These are phyloP conservation scores for Erythrocercus mccallii DNA, from an alignment of 2,113 vertebrate species.

Conservation along the genomic window DNA sequence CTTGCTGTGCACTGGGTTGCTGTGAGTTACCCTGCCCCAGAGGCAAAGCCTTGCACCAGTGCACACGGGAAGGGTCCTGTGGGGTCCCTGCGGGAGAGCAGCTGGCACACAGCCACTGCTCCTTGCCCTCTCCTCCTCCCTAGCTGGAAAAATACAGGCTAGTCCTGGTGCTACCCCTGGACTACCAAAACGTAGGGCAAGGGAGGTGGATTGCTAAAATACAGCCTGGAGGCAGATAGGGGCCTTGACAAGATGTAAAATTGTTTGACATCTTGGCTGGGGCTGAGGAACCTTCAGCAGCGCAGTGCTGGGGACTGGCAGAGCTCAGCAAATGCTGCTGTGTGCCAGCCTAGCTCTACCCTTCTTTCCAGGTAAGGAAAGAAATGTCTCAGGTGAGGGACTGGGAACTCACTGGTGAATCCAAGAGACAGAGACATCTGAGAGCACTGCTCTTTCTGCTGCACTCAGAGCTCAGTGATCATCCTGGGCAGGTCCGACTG, in stretches of 20 bases:
- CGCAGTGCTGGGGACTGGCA: background rate
- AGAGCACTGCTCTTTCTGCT: background rate
- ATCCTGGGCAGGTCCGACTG: background rate
- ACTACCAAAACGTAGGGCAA: background rate
- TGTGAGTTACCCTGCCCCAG: background rate
- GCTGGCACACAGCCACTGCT: background rate
- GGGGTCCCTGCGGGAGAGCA: background rate
- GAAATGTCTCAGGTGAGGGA: background rate
- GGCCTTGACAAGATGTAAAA: background rate
- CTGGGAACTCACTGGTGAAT: background rate
- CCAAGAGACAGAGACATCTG: background rate
- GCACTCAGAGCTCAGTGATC: background rate
- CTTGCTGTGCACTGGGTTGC: background rate
- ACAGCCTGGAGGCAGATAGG: background rate
- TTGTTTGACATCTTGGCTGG: background rate
- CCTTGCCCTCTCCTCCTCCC: background rate
- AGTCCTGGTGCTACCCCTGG: background rate
- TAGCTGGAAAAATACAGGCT: background rate
- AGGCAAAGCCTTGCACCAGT: background rate
- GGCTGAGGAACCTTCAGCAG: background rate
- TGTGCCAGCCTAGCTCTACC: background rate
- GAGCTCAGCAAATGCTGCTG: background rate
- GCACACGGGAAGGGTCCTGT: fast-evolving
- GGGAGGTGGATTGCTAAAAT: background rate
- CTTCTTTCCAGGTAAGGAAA: background rate